Conservation (phyloP, 2,113 vertebrate species). For the Esox niger region DNA sequence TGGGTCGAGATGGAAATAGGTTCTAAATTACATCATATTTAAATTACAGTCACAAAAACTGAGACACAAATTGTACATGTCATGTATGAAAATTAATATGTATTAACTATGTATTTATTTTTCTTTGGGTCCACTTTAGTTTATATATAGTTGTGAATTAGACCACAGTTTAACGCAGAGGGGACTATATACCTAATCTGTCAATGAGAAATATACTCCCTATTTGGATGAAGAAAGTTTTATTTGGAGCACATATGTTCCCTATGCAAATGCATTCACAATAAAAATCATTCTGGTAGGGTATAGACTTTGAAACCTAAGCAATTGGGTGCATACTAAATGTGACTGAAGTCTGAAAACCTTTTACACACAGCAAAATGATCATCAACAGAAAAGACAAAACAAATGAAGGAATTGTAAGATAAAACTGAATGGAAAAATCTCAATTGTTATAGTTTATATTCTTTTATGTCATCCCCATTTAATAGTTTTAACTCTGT, state of each 20-base stretch:
- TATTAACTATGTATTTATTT: no score
- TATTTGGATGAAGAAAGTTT: slow-evolving; percentile 10
- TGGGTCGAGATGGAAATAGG: no score
- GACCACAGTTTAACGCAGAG: neutral
- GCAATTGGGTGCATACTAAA: slow-evolving; percentile 11
- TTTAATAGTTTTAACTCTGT: no score
- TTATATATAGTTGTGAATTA: slow-evolving; percentile 8
- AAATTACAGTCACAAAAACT: no score
- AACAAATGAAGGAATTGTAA: no score
- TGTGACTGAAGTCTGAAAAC: slow-evolving; percentile 16
- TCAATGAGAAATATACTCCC: neutral
- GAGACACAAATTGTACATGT: no score
- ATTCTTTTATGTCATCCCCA: no score
- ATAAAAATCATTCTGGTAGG: slow-evolving; percentile 12
- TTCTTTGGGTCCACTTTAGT: slow-evolving; percentile 11
- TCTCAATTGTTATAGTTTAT: no score
- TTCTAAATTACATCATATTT: no score
- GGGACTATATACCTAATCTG: slow-evolving; percentile 5
- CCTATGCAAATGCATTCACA: neutral
- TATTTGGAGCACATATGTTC: slow-evolving; percentile 4
- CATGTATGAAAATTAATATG: no score
- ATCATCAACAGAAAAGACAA: slow-evolving; percentile 9
- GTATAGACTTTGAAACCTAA: slow-evolving; percentile 11
- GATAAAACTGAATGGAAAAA: no score
- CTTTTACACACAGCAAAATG: slow-evolving; percentile 11